Conservation (phyloP, 1,140 invertebrate species). For the Drosophila pseudoobscura region DNA sequence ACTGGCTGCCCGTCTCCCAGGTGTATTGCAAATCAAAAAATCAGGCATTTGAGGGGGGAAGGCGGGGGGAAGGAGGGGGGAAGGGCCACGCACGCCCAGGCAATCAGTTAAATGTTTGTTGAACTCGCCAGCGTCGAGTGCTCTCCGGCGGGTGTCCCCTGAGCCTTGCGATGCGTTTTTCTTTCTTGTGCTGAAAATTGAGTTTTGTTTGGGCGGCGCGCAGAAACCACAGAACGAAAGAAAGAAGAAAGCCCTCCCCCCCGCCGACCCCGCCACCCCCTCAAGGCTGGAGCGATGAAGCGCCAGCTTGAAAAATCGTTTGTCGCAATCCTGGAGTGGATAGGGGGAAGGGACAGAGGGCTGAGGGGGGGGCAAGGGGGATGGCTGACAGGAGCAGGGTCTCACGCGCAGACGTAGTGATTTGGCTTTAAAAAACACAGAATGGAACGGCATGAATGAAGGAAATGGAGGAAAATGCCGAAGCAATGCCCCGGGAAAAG, state of each 20-base stretch:
- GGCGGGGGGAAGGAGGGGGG: neutral
- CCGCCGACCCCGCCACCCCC: neutral
- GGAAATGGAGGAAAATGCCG: constrained; percentile 14
- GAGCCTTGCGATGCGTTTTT: constrained; percentile 40
- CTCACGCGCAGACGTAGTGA: constrained; percentile 76
- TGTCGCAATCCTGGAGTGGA: constrained; percentile 58
- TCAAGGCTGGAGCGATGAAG: constrained; percentile 46
- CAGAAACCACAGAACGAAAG: constrained; percentile 34
- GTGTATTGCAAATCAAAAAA: constrained; percentile 83
- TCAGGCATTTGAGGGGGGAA: constrained; percentile 33
- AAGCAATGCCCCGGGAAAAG: constrained; percentile 29
- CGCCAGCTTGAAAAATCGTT: constrained; percentile 81
- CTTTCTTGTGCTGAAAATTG: constrained; percentile 54
- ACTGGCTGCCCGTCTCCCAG: constrained; percentile 51
- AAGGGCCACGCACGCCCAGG: constrained; percentile 66
- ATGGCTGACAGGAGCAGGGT: constrained; percentile 10
- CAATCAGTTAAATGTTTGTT: constrained; percentile 83
- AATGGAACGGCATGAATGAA: constrained; percentile 6
- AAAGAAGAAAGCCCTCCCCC: constrained; percentile 1
- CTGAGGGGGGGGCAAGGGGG: constrained; percentile 5
- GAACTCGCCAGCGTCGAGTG: constrained; percentile 66
- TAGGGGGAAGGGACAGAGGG: too few species aligned
- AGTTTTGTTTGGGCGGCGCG: constrained; percentile 44
- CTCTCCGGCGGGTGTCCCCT: constrained; percentile 32
- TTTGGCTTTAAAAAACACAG: constrained; percentile 71